Evolutionary conservation across 2,888 invertebrate genomes (phyloP).

Genomic region (Ectemnius cavifrons): DNA sequence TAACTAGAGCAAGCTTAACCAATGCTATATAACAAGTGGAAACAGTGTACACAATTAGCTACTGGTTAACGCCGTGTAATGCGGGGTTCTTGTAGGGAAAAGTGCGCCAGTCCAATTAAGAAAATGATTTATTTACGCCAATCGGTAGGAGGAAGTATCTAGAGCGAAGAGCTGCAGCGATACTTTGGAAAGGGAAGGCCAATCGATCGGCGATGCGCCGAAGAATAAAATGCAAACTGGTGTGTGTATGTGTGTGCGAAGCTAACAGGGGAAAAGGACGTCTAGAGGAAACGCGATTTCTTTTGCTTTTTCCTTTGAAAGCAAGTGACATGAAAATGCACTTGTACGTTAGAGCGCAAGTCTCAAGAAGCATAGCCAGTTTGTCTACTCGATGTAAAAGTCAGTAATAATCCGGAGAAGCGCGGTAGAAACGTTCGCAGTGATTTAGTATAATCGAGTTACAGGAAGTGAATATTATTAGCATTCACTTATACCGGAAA

Average conservation of each 20-base stretch:
- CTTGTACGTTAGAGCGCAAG: background rate
- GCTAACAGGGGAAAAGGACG: slow-evolving; percentile 26
- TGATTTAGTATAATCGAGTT: slow-evolving; percentile 68
- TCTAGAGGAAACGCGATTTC: slow-evolving; percentile 41
- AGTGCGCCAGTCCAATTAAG: too few species aligned
- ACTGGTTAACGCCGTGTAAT: too few species aligned
- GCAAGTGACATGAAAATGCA: background rate
- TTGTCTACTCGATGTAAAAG: slow-evolving; percentile 41
- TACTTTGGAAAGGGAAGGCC: slow-evolving; percentile 29
- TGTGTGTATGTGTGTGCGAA: background rate
- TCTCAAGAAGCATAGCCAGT: background rate
- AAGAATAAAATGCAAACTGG: slow-evolving; percentile 31
- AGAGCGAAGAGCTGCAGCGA: slow-evolving; percentile 31
- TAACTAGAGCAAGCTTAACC: too few species aligned
- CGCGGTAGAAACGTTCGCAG: slow-evolving; percentile 49
- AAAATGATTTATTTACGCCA: too few species aligned
- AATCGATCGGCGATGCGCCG: slow-evolving; percentile 27
- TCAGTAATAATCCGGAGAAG: slow-evolving; percentile 61
- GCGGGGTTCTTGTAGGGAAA: background rate
- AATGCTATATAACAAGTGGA: too few species aligned
- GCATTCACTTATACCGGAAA: slow-evolving; percentile 63
- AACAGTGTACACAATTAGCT: too few species aligned
- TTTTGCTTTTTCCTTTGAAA: slow-evolving; percentile 26
- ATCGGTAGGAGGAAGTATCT: slow-evolving; percentile 14
- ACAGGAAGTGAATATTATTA: slow-evolving; percentile 73